Conservation (phyloP, 2,888 invertebrate species). For the Salpingus planirostris region DNA sequence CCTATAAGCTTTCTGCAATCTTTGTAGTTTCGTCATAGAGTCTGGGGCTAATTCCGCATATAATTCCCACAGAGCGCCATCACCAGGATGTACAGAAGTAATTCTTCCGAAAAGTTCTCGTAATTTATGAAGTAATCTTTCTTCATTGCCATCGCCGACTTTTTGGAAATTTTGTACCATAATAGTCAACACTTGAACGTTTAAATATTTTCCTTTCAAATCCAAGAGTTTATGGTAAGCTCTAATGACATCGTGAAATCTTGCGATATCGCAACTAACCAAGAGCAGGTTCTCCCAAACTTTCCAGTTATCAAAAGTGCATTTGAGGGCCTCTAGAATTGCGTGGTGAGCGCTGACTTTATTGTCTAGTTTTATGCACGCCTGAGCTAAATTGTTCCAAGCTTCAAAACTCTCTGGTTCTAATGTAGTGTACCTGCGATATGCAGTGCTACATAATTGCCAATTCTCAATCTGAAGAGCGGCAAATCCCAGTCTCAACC, state of each 20-base stretch:
- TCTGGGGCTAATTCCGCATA: conserved; percentile 65
- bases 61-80: conserved; percentile 71
- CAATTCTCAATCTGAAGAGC: conserved; percentile 71
- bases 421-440: conserved; percentile 77
- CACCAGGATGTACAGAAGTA: conserved; percentile 57
- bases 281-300: conserved; percentile 92
- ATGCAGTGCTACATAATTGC: conserved; percentile 75
- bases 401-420: conserved; percentile 88
- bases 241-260: conserved; percentile 76
- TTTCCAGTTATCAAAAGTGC: conserved; percentile 90
- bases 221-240: conserved; percentile 82
- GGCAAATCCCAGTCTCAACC: conserved; percentile 80
- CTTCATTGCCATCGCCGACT: conserved; percentile 55
- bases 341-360: conserved; percentile 78
- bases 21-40: conserved; percentile 54
- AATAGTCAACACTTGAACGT: conserved; percentile 64
- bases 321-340: conserved; percentile 80
- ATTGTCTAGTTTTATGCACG: conserved; percentile 79
- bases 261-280: conserved; percentile 77
- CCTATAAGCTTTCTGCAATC: conserved; percentile 68
- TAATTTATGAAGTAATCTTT: conserved; percentile 37
- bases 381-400: conserved; percentile 96
- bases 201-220: conserved; percentile 67
- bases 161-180: conserved; percentile 52
- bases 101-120: conserved; percentile 66